Percentiles rank a stretch among this genome's conserved stretches.
phyloP scores from a whole-genome alignment of 2,113 vertebrate genomes.

The Motacilla tschutschensis region DNA sequence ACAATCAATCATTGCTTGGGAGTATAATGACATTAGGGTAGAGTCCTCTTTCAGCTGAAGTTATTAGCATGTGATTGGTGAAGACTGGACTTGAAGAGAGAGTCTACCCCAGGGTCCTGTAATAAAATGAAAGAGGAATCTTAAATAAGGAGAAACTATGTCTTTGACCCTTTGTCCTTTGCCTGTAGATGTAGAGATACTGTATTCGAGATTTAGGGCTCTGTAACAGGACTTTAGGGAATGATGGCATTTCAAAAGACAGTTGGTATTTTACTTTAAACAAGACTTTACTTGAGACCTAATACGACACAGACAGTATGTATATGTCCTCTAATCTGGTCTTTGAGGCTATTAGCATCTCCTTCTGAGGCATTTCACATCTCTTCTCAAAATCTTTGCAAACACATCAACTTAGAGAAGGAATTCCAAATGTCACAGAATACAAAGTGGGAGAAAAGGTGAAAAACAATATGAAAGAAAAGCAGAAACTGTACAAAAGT shows the following conservation, averaged over 20 bases:
- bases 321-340: constrained; percentile 48
- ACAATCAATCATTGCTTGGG: constrained; percentile 93
- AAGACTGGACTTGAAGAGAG: constrained; percentile 69
- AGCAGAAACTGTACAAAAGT: background rate
- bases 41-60: constrained; percentile 82
- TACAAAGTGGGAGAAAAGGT: background rate
- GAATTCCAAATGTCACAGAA: constrained; percentile 8
- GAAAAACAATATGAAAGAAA: background rate
- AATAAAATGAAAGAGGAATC: constrained; percentile 72
- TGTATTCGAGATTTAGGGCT: constrained; percentile 58
- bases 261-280: constrained; percentile 68
- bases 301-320: constrained; percentile 31
- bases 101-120: constrained; percentile 67
- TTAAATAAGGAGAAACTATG: constrained; percentile 67
- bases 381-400: constrained; percentile 32
- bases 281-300: constrained; percentile 64
- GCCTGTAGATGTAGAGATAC: constrained; percentile 60
- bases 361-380: constrained; percentile 39
- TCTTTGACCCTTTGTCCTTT: constrained; percentile 73
- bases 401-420: background rate
- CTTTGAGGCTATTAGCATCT: constrained; percentile 48
- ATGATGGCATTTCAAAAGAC: constrained; percentile 64
- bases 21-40: constrained; percentile 81
- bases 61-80: constrained; percentile 81
- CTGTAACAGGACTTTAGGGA: constrained; percentile 64